Evolutionary conservation across 1,140 invertebrate genomes (phyloP), one percentile per base, ranked within the genome.

Genomic region (Drosophila eugracilis): DNA sequence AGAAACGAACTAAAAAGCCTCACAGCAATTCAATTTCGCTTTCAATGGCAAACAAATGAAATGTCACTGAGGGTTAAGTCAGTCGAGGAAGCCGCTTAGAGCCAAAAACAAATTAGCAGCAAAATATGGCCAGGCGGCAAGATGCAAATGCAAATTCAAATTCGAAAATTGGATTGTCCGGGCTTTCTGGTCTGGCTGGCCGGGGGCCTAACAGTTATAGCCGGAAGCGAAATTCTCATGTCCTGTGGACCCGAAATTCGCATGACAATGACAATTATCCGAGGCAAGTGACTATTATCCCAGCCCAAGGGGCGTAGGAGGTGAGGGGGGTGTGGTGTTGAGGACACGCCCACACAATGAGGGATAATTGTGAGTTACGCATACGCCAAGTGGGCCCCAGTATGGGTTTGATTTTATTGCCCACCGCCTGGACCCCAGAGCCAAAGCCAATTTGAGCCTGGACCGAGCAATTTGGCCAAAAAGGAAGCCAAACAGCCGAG

Each of bases 361-460:
- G 58, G 67, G 58, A 86, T 86, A 81, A 86, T 86, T 85, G 80
- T 86, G 73, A 84, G 81, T 85, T 85, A 85, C 80, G 80, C 80
- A 85, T 73, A 85, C 76, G 81, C 72, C 81, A 74, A 74, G 70
- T 86, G 76, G 6, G 57, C 59, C 50, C 57, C 49, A 55, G 69
- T 65, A 63, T 65, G 66, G 60, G 66, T 74, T 76, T 85, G 72
- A 86, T 76, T 85, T 86, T 85, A 86, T 85, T 85, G 81, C 49
- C 55, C 41, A 45, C 39, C 47, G 45, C 28, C 48, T 24, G 55
- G 30, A 15, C n/a, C 65, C 53, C 34, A 45, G 47, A 44, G 58
- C 54, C 48, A 60, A 69, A 62, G 66, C 67, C 81, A 80, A 85
- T 76, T 85, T 79, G 80, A 75, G 80, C 60, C 21, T 44, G 75